phyloP scores from a whole-genome alignment of 2,113 vertebrate genomes.

The Excalfactoria chinensis region DNA sequence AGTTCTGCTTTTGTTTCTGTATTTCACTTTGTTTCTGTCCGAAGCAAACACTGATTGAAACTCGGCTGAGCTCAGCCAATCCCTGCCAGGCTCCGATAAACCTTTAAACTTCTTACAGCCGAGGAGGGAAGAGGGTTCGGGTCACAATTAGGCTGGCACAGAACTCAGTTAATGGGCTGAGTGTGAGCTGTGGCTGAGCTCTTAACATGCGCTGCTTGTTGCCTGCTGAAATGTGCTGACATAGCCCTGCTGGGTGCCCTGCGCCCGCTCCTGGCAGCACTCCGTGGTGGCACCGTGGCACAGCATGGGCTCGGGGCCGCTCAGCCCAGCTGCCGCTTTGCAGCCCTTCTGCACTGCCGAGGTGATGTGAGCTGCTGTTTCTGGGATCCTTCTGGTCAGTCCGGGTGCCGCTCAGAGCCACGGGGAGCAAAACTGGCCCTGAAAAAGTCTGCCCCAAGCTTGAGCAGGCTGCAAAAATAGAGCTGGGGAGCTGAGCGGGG shows the following conservation, averaged over 20 bases:
- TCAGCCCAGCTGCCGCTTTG: neutral
- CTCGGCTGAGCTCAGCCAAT: neutral
- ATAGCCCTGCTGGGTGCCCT: neutral
- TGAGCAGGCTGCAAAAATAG: slow-evolving; percentile 59
- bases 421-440: neutral
- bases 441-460: slow-evolving; percentile 36
- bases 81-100: neutral
- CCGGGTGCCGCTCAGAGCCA: neutral
- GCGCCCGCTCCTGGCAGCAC: accelerated
- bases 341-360: neutral
- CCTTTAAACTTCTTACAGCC: slow-evolving; percentile 10
- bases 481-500: neutral
- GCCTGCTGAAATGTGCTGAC: neutral
- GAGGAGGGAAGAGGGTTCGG: neutral
- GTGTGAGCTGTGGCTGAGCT: neutral
- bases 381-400: neutral
- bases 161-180: neutral
- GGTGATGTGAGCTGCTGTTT: accelerated
- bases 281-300: neutral
- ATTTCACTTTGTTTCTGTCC: slow-evolving; percentile 20
- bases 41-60: neutral
- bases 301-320: neutral
- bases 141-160: accelerated
- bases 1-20: slow-evolving; percentile 4
- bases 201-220: neutral